phyloP scores from a whole-genome alignment of 1,140 invertebrate species.

The Drosophila ogumai region DNA sequence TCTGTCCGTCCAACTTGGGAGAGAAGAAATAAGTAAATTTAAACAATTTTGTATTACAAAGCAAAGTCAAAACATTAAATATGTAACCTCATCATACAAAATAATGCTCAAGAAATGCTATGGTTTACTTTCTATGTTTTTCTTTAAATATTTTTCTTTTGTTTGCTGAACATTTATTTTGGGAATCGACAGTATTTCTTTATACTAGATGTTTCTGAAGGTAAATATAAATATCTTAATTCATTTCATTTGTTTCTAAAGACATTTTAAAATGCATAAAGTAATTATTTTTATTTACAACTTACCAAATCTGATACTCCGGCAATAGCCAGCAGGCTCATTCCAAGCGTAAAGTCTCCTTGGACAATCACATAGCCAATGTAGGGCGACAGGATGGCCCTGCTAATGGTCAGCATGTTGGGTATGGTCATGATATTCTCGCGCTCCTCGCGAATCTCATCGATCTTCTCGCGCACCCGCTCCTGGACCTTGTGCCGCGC shows the following conservation, averaged over 20 bases:
- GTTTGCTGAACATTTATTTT: conserved; percentile 5
- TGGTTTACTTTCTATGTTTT: not conserved
- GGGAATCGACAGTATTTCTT: not conserved
- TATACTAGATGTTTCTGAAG: not conserved
- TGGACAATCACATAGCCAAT: conserved; percentile 93
- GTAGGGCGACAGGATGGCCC: conserved; percentile 94
- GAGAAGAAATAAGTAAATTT: conserved; percentile 27
- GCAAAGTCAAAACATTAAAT: not conserved
- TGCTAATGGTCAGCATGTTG: conserved; percentile 93
- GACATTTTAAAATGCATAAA: not conserved
- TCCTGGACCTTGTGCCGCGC: conserved; percentile 88
- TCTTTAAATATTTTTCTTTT: not conserved
- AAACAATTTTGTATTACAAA: too few relatives aligned
- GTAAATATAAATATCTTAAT: not conserved
- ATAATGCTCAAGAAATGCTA: not conserved
- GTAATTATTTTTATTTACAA: too few relatives aligned
- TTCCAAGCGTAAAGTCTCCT: conserved; percentile 90
- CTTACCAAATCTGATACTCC: conserved; percentile 94
- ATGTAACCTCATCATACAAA: not conserved
- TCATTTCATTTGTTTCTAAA: not conserved
- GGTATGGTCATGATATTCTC: conserved; percentile 98
- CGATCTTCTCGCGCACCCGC: conserved; percentile 88
- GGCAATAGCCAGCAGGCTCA: conserved; percentile 91
- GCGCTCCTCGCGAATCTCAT: conserved; percentile 88
- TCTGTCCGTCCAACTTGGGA: conserved; percentile 96